Evolutionary conservation across 2,888 invertebrate genomes (phyloP), one percentile per base, ranked within the genome.

Genomic region (Asteroscopus sphinx): DNA sequence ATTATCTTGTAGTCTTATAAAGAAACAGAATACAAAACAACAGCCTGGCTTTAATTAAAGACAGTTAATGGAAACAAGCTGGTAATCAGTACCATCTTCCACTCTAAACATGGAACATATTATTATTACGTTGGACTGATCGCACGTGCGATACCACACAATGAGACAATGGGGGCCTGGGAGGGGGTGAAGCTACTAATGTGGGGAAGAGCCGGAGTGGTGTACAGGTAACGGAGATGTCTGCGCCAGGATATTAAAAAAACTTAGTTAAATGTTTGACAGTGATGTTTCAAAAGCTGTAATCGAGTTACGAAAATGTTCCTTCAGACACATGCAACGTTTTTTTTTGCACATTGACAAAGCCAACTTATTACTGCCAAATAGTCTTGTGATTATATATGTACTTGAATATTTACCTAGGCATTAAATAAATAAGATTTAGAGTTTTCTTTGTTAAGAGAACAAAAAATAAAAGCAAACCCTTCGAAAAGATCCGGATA

Each of bases 101-200:
- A 15, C 32, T 16, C 9, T 40, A 8, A 13, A 9, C 26, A n/a
- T 30, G 25, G 37, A 9, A 51, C 58, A 37, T 48, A 25, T 51
- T 42, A 32, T 28, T 48, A 25, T 51, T 42, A 32, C 32, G 17
- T 11, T 16, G 35, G 11, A 12, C n/a, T 33, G 58, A 58, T 63
- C 51, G 32, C 66, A 51, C 51, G 41, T 41, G 58, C 28, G 59
- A 65, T 65, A 63, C 36, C 13, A 32, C 40, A 32, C 32, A 13
- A 30, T 51, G 45, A 58, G 13, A 65, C 32, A 21, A 44, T 21
- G 13, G 28, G n/a, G 7, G 21, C 7, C 7, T 32, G 21, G 13
- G 16, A 7, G 26, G 8, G 9, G 1, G 12, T 3, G 28, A 13
- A 11, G 2, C 15, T n/a, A 33, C 32, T 7, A 15, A 36, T 45